Percentiles rank a stretch among this genome's conserved stretches.
Conservation (phyloP, 2,888 invertebrate genomes). For the Lamproptera curius region DNA sequence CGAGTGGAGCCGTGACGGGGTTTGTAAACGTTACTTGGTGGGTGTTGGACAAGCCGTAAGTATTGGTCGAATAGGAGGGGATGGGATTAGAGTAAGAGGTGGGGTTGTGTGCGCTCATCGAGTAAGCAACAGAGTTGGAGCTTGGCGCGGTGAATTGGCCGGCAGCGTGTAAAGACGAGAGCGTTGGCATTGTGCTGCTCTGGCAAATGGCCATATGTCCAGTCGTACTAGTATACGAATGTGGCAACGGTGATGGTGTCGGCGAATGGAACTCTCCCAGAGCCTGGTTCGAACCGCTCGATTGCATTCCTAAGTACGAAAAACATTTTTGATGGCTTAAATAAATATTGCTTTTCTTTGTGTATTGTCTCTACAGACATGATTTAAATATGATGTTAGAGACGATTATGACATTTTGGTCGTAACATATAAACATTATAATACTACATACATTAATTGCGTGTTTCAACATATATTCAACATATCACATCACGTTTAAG, state of each 20-base stretch:
- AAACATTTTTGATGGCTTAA: too few species aligned
- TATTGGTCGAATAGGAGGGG: slow-evolving; percentile 65
- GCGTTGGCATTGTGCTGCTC: slow-evolving; percentile 82
- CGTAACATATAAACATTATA: too few species aligned
- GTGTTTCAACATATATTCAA: too few species aligned
- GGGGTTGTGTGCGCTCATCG: slow-evolving; percentile 72
- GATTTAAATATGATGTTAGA: too few species aligned
- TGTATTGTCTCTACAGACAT: too few species aligned
- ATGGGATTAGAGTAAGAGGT: slow-evolving; percentile 74
- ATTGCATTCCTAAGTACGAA: slow-evolving; percentile 72
- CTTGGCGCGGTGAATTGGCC: slow-evolving; percentile 67
- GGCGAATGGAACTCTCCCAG: slow-evolving; percentile 82
- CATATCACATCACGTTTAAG: too few species aligned
- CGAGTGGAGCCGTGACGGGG: slow-evolving; percentile 69
- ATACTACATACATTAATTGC: too few species aligned
- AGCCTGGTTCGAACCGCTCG: slow-evolving; percentile 84
- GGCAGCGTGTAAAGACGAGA: slow-evolving; percentile 71
- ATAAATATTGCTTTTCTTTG: too few species aligned
- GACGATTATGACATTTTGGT: too few species aligned
- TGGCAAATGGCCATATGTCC: slow-evolving; percentile 74
- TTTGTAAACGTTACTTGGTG: slow-evolving; percentile 75
- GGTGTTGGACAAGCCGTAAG: slow-evolving; percentile 66
- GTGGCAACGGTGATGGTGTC: slow-evolving; percentile 77
- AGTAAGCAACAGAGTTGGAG: slow-evolving; percentile 71
- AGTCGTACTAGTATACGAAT: slow-evolving; percentile 71